Evolutionary conservation across 2,113 vertebrate species (phyloP).

Genomic region (Salvelinus sp.): DNA sequence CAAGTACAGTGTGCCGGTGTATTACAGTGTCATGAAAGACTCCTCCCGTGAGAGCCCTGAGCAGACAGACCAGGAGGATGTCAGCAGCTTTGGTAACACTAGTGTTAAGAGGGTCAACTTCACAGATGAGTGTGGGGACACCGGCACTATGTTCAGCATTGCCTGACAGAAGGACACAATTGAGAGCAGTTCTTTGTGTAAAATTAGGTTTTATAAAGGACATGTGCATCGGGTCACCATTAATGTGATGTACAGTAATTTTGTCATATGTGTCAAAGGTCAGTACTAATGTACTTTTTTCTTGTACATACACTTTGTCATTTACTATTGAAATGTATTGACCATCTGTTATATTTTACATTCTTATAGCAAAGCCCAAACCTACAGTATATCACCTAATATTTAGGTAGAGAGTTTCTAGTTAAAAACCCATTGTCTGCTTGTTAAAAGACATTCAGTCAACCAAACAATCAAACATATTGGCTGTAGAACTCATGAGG

Average conservation of each 20-base stretch:
- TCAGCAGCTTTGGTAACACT: constrained; percentile 47
- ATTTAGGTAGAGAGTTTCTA: neutral
- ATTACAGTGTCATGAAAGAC: constrained; percentile 74
- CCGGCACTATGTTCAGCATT: constrained; percentile 29
- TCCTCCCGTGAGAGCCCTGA: constrained; percentile 68
- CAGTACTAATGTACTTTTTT: no score
- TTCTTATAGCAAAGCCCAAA: neutral
- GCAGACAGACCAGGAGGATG: constrained; percentile 69
- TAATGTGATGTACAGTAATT: no score
- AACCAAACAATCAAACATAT: no score
- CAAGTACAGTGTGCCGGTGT: constrained; percentile 56
- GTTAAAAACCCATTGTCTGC: neutral
- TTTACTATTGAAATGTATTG: no score
- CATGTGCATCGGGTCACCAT: no score
- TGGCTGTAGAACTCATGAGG: no score
- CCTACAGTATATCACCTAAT: neutral
- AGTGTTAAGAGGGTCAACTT: constrained; percentile 39
- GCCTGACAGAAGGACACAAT: constrained; percentile 35
- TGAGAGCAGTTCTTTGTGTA: neutral
- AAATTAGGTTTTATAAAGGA: neutral
- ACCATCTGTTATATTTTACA: neutral
- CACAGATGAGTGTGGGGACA: constrained; percentile 41
- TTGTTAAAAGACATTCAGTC: no score
- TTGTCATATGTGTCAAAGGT: no score
- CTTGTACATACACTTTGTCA: no score